Base-by-base conservation (phyloP, 2,113 vertebrate species). In the Etia nguti region DNA sequence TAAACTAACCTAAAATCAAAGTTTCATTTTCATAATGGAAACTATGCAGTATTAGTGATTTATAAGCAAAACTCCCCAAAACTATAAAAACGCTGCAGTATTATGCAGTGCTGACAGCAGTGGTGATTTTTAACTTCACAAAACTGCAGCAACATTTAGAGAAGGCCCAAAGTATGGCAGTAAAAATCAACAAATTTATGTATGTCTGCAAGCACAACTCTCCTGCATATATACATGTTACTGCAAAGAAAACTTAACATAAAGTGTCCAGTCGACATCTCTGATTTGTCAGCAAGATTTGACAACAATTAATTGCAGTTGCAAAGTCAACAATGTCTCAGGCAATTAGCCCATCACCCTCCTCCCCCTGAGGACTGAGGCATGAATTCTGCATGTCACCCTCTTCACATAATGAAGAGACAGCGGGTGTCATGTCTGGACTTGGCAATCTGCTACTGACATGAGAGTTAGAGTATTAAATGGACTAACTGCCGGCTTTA, bases 401-500 rank as follows among this genome's bases (percentile, higher is more conserved):
- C 87, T 81, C 87, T 88, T 73, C 82, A 87, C 82, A 87, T 93
- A 93, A 94, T 93, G 89, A 95, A 93, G 90, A 88, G 86, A 90
- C 86, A 87, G 90, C 83, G 84, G 81, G 90, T 93, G 93, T 94
- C 92, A 93, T 90, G 88, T 93, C 86, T 90, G 92, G 87, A 80
- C 89, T 91, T 80, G 82, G 89, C 88, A 93, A 87, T 94, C 86
- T 86, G 88, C 84, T 82, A 84, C 85, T 90, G 90, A 94, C 73
- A 85, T 91, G 70, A 90, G 85, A 93, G 95, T 96, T 96, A 96
- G 95, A 95, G 96, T 96, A 93, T 97, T 96, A 96, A 96, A 96
- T 96, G 95, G 89, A 96, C 96, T 97, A 95, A 97, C 97, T 88
- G 88, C 90, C 48, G 83, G 93, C 95, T 96, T 97, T 96, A 97